These are phyloP conservation scores for Acrocyrtus sp. DNA, from an alignment of 2,888 invertebrate genomes.

Conservation along the genomic window DNA sequence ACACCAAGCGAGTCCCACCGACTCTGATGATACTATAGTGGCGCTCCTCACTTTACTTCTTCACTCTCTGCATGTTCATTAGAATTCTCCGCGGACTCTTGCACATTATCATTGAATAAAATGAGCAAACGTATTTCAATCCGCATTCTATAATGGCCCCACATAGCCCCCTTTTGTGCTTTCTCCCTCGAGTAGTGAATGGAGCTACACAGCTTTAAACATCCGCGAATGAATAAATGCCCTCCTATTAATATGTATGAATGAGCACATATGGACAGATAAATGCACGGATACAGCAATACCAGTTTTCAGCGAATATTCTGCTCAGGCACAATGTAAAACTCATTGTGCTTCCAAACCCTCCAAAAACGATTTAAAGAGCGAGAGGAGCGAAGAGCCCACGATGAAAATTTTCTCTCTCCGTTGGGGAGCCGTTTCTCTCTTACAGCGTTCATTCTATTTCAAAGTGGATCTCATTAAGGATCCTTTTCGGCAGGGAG, in stretches of 20 bases:
- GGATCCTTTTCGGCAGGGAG: constrained; percentile 33
- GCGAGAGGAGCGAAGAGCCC: background rate
- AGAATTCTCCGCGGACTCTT: constrained; percentile 42
- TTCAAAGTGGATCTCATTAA: constrained; percentile 46
- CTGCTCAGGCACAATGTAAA: constrained; percentile 9
- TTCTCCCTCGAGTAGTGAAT: background rate
- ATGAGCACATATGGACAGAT: too few relatives aligned
- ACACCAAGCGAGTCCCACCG: too few relatives aligned
- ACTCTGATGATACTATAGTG: too few relatives aligned
- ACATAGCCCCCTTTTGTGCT: background rate
- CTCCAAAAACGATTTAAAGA: constrained; percentile 4
- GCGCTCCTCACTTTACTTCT: too few relatives aligned
- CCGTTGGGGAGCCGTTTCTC: constrained; percentile 22
- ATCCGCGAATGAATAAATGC: too few relatives aligned
- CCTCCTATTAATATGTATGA: too few relatives aligned
- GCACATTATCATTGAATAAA: constrained; percentile 45
- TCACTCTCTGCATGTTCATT: constrained; percentile 37
- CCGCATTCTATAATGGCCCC: constrained; percentile 16
- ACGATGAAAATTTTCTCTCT: constrained; percentile 5
- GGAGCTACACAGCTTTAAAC: too few relatives aligned
- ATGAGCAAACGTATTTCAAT: constrained; percentile 45
- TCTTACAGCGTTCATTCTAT: constrained; percentile 53
- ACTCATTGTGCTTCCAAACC: constrained; percentile 16
- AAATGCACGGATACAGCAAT: too few relatives aligned
- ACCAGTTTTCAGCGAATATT: too few relatives aligned